phyloP scores from a whole-genome alignment of 2,888 invertebrate species.

The Abrostola tripartita region DNA sequence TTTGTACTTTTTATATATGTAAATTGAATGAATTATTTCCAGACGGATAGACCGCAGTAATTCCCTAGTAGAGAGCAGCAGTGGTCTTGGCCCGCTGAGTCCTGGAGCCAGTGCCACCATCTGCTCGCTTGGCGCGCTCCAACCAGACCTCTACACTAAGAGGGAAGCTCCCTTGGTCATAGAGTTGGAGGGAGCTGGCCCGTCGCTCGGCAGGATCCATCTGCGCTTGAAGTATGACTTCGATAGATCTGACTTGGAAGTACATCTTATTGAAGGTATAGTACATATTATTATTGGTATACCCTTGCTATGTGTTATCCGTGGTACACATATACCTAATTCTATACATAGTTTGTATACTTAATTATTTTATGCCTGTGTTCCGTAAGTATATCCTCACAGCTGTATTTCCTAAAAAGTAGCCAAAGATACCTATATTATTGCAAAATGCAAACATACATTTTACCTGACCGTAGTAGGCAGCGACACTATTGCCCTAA shows the following conservation, averaged over 20 bases:
- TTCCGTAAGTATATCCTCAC: too few relatives aligned
- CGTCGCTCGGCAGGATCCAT: constrained; percentile 94
- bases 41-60: constrained; percentile 87
- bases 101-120: constrained; percentile 80
- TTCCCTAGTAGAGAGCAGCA: constrained; percentile 84
- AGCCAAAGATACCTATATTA: too few relatives aligned
- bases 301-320: not conserved
- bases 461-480: too few relatives aligned
- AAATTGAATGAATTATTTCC: constrained; percentile 41
- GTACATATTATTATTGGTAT: not conserved
- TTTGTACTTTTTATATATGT: too few relatives aligned
- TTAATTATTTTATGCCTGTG: too few relatives aligned
- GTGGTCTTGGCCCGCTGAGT: constrained; percentile 79
- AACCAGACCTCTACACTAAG: constrained; percentile 95
- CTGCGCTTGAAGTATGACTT: constrained; percentile 96
- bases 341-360: too few relatives aligned
- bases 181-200: constrained; percentile 89
- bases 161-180: constrained; percentile 93
- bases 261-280: constrained; percentile 96
- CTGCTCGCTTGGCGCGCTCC: constrained; percentile 92
- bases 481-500: too few relatives aligned
- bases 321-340: not conserved
- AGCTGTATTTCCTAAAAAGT: too few relatives aligned
- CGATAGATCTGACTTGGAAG: constrained; percentile 95
- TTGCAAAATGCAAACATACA: too few relatives aligned